Evolutionary conservation across 2,113 vertebrate species (phyloP), one percentile per base, ranked within the genome.

Genomic region (Microcebus jonahi): DNA sequence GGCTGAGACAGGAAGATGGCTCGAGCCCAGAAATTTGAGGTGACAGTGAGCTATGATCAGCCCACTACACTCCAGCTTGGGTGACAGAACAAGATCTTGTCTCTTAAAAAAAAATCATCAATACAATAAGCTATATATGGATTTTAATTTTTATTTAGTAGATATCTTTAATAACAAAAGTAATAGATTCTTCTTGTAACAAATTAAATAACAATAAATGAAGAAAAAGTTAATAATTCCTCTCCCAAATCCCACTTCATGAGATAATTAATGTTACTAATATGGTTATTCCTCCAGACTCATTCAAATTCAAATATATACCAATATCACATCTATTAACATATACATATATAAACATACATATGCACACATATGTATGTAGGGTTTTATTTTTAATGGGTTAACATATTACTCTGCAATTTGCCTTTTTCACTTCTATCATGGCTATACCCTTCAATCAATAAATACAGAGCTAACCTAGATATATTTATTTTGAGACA

Each of bases 161-260:
- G 63, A 27, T 79, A 29, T 68, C n/a, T 80, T 88, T 50, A 93
- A 85, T 85, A 96, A 76, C 21, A 82, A 95, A 91, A 91, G 14
- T 50, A 86, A 80, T 27, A 84, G 25, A 77, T 42, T 14, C 23
- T 96, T 85, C 79, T 25, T 57, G 9, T 21, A 80, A 90, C n/a
- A 94, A 85, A 63, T 88, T 73, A 91, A 96, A 81, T 3, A 57
- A 53, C 8, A 42, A 93, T 42, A 29, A 87, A 89, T 42, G 45
- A 42, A 83, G 34, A 81, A 85, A 94, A 10, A 25, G 6, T 70
- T 39, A 59, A 42, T 36, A 73, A 79, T 42, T 70, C 79, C 27
- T 87, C 59, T 57, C 45, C 20, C 59, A 75, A 84, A 80, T 83
- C 31, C 25, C 20, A 94, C 5, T 61, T 63, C 23, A 31, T 65